Evolutionary conservation across 2,888 invertebrate species (phyloP).

Genomic region (Drosophila fulvimacula): DNA sequence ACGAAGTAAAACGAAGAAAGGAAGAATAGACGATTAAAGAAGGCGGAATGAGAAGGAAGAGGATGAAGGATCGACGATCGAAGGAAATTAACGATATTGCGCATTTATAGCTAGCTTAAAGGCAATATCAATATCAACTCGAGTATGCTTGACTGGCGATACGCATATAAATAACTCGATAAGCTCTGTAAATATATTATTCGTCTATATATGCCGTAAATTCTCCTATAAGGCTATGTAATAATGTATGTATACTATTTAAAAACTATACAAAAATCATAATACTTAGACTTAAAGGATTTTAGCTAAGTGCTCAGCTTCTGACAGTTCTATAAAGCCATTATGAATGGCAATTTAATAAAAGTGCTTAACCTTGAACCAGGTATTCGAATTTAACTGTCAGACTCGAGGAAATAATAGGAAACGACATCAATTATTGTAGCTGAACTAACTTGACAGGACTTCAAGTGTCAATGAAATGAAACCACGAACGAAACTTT

Average conservation of each 20-base stretch:
- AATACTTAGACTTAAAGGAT: neutral
- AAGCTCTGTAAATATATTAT: no score
- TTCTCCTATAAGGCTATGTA: no score
- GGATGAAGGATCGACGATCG: no score
- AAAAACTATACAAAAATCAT: no score
- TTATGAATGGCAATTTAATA: neutral
- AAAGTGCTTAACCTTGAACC: neutral
- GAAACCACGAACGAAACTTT: conserved; percentile 13
- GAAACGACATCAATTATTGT: conserved; percentile 16
- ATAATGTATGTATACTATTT: no score
- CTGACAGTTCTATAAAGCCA: neutral
- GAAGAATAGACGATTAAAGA: neutral
- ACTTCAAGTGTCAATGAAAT: conserved; percentile 26
- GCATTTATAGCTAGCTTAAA: no score
- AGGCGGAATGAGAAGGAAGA: no score
- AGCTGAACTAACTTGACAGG: conserved; percentile 21
- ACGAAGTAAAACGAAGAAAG: neutral
- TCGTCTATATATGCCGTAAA: no score
- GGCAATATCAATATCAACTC: no score
- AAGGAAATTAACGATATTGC: no score
- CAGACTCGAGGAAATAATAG: conserved; percentile 1
- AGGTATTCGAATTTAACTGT: conserved; percentile 5
- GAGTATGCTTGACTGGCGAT: neutral
- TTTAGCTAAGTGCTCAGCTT: neutral
- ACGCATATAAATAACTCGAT: neutral